Conservation (phyloP, 2,888 invertebrate genomes). For the Thymelicus lineola region DNA sequence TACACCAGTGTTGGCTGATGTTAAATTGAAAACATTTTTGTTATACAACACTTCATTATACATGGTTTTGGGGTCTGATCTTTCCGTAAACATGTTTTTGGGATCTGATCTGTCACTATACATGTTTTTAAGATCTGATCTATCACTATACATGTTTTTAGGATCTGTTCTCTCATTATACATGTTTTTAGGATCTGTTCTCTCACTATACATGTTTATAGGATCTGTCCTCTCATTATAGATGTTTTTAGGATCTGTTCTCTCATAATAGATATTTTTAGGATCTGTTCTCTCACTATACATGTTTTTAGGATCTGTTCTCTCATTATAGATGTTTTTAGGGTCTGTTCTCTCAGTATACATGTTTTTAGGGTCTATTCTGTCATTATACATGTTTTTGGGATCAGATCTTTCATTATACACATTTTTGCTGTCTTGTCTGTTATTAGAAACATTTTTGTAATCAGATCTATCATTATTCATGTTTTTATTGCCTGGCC, state of each 20-base stretch:
- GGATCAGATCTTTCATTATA: background rate
- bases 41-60: slow-evolving; percentile 17
- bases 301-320: too few species aligned
- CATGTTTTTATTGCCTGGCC: background rate
- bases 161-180: background rate
- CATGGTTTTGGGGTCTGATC: background rate
- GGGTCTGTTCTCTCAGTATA: background rate
- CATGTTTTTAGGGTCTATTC: background rate
- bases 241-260: background rate
- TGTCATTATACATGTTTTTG: slow-evolving; percentile 3
- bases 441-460: slow-evolving; percentile 9
- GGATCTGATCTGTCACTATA: background rate
- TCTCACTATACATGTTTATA: slow-evolving; percentile 6
- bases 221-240: background rate
- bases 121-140: slow-evolving; percentile 15
- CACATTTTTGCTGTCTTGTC: slow-evolving; percentile 15
- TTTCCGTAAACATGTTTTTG: slow-evolving; percentile 13
- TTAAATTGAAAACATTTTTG: slow-evolving; percentile 11
- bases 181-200: slow-evolving; percentile 11
- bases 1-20: background rate
- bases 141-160: slow-evolving; percentile 2
- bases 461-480: slow-evolving; percentile 2
- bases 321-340: slow-evolving; percentile 15
- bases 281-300: background rate
- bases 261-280: background rate